phyloP scores from a whole-genome alignment of 2,797 vertebrate genomes.

The Gymnoscopelus braueri region DNA sequence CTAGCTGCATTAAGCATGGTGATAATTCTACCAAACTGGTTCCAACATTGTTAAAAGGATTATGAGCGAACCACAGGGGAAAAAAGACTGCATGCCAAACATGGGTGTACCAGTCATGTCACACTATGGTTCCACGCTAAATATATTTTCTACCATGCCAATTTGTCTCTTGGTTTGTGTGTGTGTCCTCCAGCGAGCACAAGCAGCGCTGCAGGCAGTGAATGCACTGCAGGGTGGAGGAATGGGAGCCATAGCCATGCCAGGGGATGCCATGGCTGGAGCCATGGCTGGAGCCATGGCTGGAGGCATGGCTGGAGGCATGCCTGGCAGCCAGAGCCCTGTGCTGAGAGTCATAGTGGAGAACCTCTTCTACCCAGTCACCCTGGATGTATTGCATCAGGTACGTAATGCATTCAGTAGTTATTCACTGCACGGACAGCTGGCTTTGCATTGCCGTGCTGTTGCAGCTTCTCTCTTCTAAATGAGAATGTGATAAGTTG shows the following conservation, averaged over 20 bases:
- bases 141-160: not conserved
- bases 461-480: too few relatives aligned
- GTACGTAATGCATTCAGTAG: conserved; percentile 63
- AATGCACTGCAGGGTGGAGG: conserved; percentile 91
- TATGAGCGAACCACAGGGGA: not conserved
- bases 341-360: conserved; percentile 97
- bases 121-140: not conserved
- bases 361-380: conserved; percentile 98
- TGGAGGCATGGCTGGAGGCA: conserved; percentile 79
- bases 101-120: not conserved
- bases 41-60: not conserved
- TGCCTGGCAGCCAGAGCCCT: conserved; percentile 84
- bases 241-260: conserved; percentile 75
- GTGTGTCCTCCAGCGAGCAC: conserved; percentile 84
- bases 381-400: conserved; percentile 96
- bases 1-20: not conserved
- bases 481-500: too few relatives aligned
- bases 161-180: not conserved
- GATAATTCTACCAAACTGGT: not conserved
- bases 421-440: too few relatives aligned
- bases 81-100: not conserved
- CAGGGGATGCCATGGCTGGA: conserved; percentile 71
- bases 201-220: conserved; percentile 95
- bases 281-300: conserved; percentile 75
- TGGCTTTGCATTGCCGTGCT: too few relatives aligned